Evolutionary conservation across 2,888 invertebrate species (phyloP), one percentile per base, ranked within the genome.

Genomic region (Agrotis puta): DNA sequence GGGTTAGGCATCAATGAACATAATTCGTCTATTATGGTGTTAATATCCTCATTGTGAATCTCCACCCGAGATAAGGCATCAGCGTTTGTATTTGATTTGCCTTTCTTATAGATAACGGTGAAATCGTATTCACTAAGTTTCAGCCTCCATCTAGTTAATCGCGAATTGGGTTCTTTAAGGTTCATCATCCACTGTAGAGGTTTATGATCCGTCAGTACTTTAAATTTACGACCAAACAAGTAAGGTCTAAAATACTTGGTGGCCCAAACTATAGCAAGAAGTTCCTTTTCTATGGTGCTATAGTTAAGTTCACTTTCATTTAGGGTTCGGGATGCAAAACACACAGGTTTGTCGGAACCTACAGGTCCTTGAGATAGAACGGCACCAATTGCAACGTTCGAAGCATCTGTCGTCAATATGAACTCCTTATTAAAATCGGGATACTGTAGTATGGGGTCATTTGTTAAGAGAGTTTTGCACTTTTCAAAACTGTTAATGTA

Each of bases 41-140:
- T 53, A 7, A 16, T 6, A 16, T 53, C 51, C 3, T 53, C 16
- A 3, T 14, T 53, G 22, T 53, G 22, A 22, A 51, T 51, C 14
- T 51, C 51, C 5, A 51, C 6, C 2, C 20, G 51, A 14, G 51
- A 51, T 4, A 27, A 5, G 27, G 27, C 27, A 5, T 27, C 27
- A 27, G 27, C 27, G 5, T 27, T 27, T 27, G 53, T 22, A 16
- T 53, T 24, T 0, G 53, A 16, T 45, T 45, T 45, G 16, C 45
- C 45, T 45, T 45, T 45, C 45, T 45, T 45, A 16, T 45, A 45
- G 16, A 45, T 45, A 22, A 51, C 20, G 5, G 51, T 22, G 22
- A 45, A 45, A 20, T 48, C 48, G n/a, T n/a, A 48, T 48, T 48
- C 48, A n/a, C 48, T 48, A n/a, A 48, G 48, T 48, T n/a, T 48